Conservation (phyloP, 2,888 invertebrate species). For the Dasypogon diadema region DNA sequence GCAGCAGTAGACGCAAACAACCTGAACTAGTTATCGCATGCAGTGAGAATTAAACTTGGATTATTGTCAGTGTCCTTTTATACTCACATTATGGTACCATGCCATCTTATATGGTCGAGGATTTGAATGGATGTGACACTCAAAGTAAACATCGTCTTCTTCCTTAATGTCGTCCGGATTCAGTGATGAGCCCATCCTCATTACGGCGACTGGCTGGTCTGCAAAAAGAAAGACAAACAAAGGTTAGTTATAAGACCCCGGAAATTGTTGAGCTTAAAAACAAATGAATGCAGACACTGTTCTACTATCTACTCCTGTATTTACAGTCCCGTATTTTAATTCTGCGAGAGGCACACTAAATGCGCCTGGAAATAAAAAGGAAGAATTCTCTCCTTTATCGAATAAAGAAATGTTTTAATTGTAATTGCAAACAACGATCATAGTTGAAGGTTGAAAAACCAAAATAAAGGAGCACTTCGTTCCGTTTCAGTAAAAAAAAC, state of each 20-base stretch:
- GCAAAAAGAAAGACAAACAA: conserved; percentile 62
- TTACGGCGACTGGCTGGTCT: conserved; percentile 85
- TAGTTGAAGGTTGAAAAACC: too few relatives aligned
- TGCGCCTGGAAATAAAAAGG: not conserved
- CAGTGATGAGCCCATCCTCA: conserved; percentile 86
- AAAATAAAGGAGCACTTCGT: too few relatives aligned
- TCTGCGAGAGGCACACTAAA: not conserved
- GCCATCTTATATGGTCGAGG: conserved; percentile 86
- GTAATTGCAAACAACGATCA: too few relatives aligned
- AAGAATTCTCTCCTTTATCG: too few relatives aligned
- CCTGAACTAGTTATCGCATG: conserved; percentile 1
- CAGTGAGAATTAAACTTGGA: not conserved
- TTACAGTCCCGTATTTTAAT: conserved; percentile 13
- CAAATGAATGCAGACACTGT: conserved; percentile 20
- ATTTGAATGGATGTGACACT: conserved; percentile 86
- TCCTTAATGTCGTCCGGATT: conserved; percentile 91
- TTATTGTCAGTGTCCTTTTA: conserved; percentile 10
- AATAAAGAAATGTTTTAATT: too few relatives aligned
- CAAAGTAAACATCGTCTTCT: conserved; percentile 90
- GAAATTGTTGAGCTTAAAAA: conserved; percentile 37
- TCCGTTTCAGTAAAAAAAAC: not conserved
- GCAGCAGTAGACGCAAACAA: not conserved
- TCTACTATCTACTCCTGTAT: not conserved
- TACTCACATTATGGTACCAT: conserved; percentile 90
- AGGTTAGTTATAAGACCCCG: conserved; percentile 9